A percentile compares a stretch with the other conserved stretches of the same genome.
These are phyloP conservation scores for Hemithea aestivaria DNA, from an alignment of 2,888 invertebrate species.

Conservation along the genomic window DNA sequence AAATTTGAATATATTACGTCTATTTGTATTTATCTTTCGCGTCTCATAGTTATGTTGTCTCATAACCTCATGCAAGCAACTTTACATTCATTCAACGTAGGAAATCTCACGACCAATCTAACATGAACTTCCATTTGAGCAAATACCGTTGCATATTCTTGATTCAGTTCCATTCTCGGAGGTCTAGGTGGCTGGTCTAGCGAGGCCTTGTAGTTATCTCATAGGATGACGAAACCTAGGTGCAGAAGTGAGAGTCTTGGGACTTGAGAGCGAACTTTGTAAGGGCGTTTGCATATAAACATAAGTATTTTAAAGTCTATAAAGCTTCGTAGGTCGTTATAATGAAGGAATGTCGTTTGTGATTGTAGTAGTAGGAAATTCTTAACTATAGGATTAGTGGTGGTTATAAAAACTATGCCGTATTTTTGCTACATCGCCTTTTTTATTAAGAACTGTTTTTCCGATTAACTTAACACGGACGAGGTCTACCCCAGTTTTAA, in stretches of 20 bases:
- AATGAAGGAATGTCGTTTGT: too few relatives aligned
- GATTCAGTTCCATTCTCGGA: constrained; percentile 7
- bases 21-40: too few relatives aligned
- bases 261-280: constrained; percentile 13
- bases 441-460: too few relatives aligned
- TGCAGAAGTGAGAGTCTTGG: constrained; percentile 52
- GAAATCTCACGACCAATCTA: constrained; percentile 18
- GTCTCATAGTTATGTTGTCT: too few relatives aligned
- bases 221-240: constrained; percentile 51
- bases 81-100: constrained; percentile 24
- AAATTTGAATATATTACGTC: too few relatives aligned
- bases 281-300: constrained; percentile 14
- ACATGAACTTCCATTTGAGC: constrained; percentile 11
- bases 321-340: neutral
- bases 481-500: too few relatives aligned
- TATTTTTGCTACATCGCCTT: too few relatives aligned
- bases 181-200: constrained; percentile 30
- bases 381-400: too few relatives aligned
- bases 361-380: too few relatives aligned
- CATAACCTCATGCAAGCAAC: constrained; percentile 15
- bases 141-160: constrained; percentile 1
- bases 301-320: neutral
- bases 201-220: constrained; percentile 51
- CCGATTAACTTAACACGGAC: too few relatives aligned
- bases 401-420: too few relatives aligned